These are phyloP conservation scores for Copsychus sechellarum DNA, from an alignment of 2,113 vertebrate genomes.

Conservation along the genomic window DNA sequence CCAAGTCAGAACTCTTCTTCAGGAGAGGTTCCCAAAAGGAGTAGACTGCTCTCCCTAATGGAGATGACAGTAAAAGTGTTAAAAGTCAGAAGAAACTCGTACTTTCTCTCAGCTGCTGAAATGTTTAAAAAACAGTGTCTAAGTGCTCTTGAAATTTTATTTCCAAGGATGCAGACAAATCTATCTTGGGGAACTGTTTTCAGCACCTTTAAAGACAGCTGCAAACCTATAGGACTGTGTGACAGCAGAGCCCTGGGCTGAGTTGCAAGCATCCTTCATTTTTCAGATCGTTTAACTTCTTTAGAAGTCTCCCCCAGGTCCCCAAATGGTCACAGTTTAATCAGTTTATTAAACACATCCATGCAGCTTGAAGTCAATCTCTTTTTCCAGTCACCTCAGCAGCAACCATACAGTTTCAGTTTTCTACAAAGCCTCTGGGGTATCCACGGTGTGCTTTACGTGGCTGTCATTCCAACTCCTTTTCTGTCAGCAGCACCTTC, in stretches of 20 bases:
- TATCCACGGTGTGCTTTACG: not conserved
- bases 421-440: not conserved
- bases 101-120: not conserved
- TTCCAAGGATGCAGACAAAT: not conserved
- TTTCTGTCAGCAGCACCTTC: not conserved
- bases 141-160: not conserved
- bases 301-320: not conserved
- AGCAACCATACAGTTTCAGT: not conserved
- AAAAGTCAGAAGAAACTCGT: not conserved
- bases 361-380: not conserved
- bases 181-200: not conserved
- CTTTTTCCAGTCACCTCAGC: not conserved
- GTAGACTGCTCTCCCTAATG: not conserved
- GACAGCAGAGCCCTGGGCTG: not conserved
- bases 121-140: not conserved
- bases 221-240: not conserved
- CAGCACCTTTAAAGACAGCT: not conserved
- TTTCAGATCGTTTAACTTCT: not conserved
- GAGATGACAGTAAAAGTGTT: not conserved
- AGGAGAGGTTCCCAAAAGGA: not conserved
- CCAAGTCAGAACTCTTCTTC: not conserved
- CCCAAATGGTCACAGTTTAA: not conserved
- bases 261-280: not conserved
- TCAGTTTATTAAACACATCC: constrained; percentile 5
- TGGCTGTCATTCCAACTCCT: not conserved